Evolutionary conservation across 2,113 vertebrate species (phyloP), one percentile per base, ranked within the genome.

Genomic region (Dasyprocta punctata): DNA sequence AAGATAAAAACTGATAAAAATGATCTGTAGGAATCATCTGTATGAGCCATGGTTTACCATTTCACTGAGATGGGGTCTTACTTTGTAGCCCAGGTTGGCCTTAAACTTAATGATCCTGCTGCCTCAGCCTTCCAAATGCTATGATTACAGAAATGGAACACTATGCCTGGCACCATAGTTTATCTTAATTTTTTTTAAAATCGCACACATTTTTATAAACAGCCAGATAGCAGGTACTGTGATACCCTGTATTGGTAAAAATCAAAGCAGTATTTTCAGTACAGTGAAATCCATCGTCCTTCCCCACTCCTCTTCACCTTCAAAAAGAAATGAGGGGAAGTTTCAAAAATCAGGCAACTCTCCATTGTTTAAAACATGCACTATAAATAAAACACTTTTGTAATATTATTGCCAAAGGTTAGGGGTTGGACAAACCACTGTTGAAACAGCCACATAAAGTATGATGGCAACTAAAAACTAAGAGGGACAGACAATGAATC

Each of bases 161-260:
- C 73, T 47, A 77, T 75, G 71, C 71, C 38, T 7, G 10, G 41
- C 4, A 44, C 49, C 28, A 26, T 54, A 38, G 47, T 80, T 33
- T 80, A 36, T 75, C 28, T 87, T 69, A 71, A 82, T 92, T 71
- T 78, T 83, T 78, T 71, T 90, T 65, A 44, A n/a, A 52, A 97
- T 41, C 41, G 49, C 61, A 52, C 44, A 71, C 13, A 28, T 56
- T 86, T 96, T 87, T 44, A 49, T 93, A 88, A 88, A 47, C 47
- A 87, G 69, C 33, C 71, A 89, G 69, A 67, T 83, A 56, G 33
- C 67, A 93, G 61, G 69, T 61, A 49, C 41, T 17, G 4, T 75
- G 78, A 58, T 91, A 54, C 26, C 19, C 86, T 67, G 38, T 89
- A 83, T 54, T 80, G 49, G n/a, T 36, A 82, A n/a, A 80, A 94